Conservation (phyloP, 2,797 vertebrate species). For the Acanthornis magna region DNA sequence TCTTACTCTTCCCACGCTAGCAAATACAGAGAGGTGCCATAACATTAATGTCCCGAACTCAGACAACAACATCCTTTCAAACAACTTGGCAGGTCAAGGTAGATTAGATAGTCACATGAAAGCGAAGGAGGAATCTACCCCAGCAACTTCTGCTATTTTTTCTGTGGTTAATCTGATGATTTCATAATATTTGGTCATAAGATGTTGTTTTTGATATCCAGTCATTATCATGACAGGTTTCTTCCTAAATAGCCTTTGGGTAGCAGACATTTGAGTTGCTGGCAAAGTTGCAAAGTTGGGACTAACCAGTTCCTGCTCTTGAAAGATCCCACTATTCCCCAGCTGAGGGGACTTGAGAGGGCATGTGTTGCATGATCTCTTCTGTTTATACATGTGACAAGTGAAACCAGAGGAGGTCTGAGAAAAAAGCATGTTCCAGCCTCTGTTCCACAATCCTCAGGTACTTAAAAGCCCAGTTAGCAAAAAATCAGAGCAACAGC, state of each 20-base stretch:
- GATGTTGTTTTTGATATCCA: constrained; percentile 16
- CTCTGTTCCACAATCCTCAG: background rate
- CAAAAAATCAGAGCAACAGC: background rate
- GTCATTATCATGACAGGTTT: background rate
- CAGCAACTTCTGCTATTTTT: constrained; percentile 31
- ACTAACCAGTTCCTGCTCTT: background rate
- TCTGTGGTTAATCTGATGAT: constrained; percentile 20
- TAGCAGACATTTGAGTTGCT: background rate
- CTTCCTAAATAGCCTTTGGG: constrained; percentile 20
- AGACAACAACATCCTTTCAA: background rate
- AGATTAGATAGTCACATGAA: constrained; percentile 40
- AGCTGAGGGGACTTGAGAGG: background rate
- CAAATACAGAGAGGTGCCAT: background rate
- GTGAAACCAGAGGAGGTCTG: background rate
- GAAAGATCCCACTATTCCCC: background rate
- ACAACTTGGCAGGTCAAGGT: background rate
- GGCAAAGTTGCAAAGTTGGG: background rate
- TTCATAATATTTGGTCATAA: constrained; percentile 52
- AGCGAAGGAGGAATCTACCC: constrained; percentile 28
- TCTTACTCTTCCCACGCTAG: background rate
- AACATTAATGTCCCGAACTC: background rate
- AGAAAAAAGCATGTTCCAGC: background rate
- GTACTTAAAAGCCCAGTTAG: background rate
- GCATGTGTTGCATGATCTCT: background rate
- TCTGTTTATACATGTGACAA: background rate